Evolutionary conservation across 2,113 vertebrate genomes (phyloP).

Genomic region (Meleagris gallopavo): DNA sequence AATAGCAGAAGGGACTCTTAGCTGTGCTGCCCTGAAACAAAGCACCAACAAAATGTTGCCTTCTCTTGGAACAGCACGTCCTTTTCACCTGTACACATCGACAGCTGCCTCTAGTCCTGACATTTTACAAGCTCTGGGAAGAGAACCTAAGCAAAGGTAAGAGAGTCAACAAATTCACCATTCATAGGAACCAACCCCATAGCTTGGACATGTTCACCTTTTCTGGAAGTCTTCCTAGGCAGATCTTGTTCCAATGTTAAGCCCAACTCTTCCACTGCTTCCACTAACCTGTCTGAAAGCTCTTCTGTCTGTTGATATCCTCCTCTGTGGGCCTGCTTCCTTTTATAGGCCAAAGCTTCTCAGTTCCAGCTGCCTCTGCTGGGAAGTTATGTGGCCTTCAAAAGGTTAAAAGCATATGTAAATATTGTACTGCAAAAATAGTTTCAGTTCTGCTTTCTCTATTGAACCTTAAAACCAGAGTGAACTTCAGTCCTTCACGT

Average conservation of each 20-base stretch:
- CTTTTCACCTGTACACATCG: neutral
- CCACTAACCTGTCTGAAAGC: neutral
- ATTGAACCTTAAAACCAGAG: neutral
- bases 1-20: slow-evolving; percentile 3
- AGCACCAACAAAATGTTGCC: neutral
- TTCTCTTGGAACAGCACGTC: neutral
- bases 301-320: neutral
- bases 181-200: too few species aligned
- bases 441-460: neutral
- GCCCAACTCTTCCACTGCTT: neutral
- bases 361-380: neutral
- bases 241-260: neutral
- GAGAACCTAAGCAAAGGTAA: neutral
- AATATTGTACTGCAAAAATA: neutral
- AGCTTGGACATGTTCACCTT: neutral
- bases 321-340: neutral
- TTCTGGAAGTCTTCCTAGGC: neutral
- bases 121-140: neutral
- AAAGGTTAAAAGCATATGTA: neutral
- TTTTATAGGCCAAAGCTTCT: neutral
- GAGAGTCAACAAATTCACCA: neutral
- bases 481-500: neutral
- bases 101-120: neutral
- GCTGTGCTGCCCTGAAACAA: slow-evolving; percentile 1
- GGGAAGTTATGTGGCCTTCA: neutral